These are phyloP conservation scores for Pissodes strobi DNA, from an alignment of 1,140 invertebrate genomes.

Conservation along the genomic window DNA sequence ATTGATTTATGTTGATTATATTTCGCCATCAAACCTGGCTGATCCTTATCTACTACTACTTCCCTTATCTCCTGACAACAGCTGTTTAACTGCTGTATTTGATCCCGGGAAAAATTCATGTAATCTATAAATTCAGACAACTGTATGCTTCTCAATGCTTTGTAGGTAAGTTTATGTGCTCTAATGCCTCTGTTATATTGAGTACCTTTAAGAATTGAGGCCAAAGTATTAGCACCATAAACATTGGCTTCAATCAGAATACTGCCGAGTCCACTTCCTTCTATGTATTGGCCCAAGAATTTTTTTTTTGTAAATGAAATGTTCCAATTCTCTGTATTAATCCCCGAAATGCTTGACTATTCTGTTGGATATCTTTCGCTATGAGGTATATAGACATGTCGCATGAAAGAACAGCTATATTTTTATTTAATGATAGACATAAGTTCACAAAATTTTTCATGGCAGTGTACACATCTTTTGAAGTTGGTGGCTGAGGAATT, in stretches of 20 bases:
- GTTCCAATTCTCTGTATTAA: background rate
- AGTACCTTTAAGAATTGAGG: constrained; percentile 26
- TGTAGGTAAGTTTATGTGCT: constrained; percentile 36
- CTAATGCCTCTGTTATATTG: constrained; percentile 35
- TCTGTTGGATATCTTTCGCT: no score
- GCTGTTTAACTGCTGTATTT: constrained; percentile 26
- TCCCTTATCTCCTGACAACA: constrained; percentile 31
- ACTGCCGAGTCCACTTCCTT: constrained; percentile 32
- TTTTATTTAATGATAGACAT: background rate
- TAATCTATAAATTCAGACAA: constrained; percentile 34
- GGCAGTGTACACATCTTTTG: no score
- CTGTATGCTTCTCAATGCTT: constrained; percentile 32
- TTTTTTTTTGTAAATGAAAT: constrained; percentile 15
- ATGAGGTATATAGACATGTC: no score
- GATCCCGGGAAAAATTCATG: constrained; percentile 31
- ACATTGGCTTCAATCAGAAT: constrained; percentile 24
- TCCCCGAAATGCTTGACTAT: no score
- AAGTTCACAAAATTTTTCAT: no score
- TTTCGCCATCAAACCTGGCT: constrained; percentile 26
- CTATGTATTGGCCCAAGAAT: constrained; percentile 32
- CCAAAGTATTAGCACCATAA: constrained; percentile 30
- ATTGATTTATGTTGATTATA: constrained; percentile 31
- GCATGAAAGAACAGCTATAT: background rate
- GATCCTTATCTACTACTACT: constrained; percentile 30
- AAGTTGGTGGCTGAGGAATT: no score